Evolutionary conservation across 2,888 invertebrate genomes (phyloP), one percentile per base, ranked within the genome.

Genomic region (Monopis laevigella): DNA sequence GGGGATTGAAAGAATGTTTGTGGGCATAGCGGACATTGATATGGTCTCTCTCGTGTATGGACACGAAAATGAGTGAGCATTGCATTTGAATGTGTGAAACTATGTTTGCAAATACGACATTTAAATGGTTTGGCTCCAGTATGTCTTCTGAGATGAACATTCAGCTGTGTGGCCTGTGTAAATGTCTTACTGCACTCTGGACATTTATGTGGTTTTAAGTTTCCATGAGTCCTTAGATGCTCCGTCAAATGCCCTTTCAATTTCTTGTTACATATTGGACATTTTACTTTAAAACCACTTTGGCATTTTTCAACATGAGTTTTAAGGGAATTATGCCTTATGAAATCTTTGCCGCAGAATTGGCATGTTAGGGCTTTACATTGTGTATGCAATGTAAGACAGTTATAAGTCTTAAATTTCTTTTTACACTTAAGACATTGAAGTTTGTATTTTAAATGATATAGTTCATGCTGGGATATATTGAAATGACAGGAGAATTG

Each of bases 41-140:
- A 93, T 0, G 93, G 93, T 53, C 92, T 90, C 61, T 93, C 93
- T 0, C 93, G 93, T 0, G 93, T 93, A 58, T 93, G 93, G 10
- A 90, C 83, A 30, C 93, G 81, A 7, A 90, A 89, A 62, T 94
- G 93, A 39, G 93, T 77, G 71, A 92, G 92, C 4, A 93, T 74
- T 0, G 92, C 93, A 10, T 92, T 93, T 1, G 92, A 92, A 66
- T 93, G 93, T 1, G 92, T 88, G 60, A 93, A 94, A 0, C 88
- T 86, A 47, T 88, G 86, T 70, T 86, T 84, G 60, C 92, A 92
- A 43, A 93, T 92, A 52, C 87, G 86, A 65, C 94, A 94, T 12
- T 86, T 81, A 58, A 92, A 94, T 0, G 94, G 94, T 40, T 90
- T 83, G 49, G 88, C 92, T 0, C 93, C 93, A 1, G 90, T 89